These are phyloP conservation scores for Agonopterix heracliana DNA, from an alignment of 2,888 invertebrate species.

Conservation along the genomic window DNA sequence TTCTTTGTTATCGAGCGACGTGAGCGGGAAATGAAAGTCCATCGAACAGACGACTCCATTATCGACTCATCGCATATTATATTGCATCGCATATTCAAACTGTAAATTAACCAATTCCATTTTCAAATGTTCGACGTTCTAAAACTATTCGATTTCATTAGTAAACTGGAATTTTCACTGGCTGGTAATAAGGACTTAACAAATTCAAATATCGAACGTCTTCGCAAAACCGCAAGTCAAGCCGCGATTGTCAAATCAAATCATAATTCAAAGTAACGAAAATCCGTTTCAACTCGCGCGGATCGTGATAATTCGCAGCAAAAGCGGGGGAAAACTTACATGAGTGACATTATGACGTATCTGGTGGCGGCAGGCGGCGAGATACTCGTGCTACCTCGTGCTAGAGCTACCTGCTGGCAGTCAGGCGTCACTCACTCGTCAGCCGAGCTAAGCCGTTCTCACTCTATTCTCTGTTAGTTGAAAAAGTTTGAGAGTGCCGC, in stretches of 20 bases:
- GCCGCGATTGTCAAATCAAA: slow-evolving; percentile 10
- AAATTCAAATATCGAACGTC: slow-evolving; percentile 9
- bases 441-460: slow-evolving; percentile 42
- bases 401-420: slow-evolving; percentile 22
- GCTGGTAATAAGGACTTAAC: too few species aligned
- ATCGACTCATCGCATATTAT: slow-evolving; percentile 62
- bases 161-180: too few species aligned
- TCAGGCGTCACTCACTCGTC: slow-evolving; percentile 31
- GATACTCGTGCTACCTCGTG: slow-evolving; percentile 33
- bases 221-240: background rate
- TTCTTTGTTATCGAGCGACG: slow-evolving; percentile 71
- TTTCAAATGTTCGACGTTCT: background rate
- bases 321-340: slow-evolving; percentile 51
- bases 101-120: slow-evolving; percentile 34
- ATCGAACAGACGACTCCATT: slow-evolving; percentile 61
- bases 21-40: slow-evolving; percentile 73
- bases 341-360: slow-evolving; percentile 72
- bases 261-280: slow-evolving; percentile 16
- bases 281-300: slow-evolving; percentile 39
- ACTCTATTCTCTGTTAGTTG: slow-evolving; percentile 26
- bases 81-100: slow-evolving; percentile 26
- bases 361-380: slow-evolving; percentile 45
- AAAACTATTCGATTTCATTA: background rate
- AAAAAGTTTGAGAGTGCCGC: slow-evolving; percentile 59
- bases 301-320: slow-evolving; percentile 33